These are phyloP conservation scores for Tyria jacobaeae DNA, from an alignment of 2,888 invertebrate species.

Conservation along the genomic window DNA sequence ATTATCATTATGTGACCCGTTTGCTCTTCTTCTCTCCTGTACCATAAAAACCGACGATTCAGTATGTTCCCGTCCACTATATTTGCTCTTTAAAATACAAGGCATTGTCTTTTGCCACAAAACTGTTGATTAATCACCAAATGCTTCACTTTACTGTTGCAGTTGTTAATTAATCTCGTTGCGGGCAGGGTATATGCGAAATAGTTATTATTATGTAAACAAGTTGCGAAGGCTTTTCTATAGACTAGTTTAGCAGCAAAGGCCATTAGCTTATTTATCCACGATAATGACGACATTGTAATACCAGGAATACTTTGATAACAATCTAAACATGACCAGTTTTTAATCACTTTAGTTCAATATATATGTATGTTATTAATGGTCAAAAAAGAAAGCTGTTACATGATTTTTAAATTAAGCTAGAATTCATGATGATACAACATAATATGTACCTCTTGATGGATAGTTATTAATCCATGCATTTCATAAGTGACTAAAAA, in stretches of 20 bases:
- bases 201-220: constrained; percentile 4
- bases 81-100: too few species aligned
- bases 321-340: constrained; percentile 10
- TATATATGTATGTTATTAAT: neutral
- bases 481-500: neutral
- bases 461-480: neutral
- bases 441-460: neutral
- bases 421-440: too few species aligned
- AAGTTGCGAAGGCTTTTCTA: constrained; percentile 13
- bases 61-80: too few species aligned
- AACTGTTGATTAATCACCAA: too few species aligned
- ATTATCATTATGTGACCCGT: too few species aligned
- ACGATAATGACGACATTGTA: constrained; percentile 30
- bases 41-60: too few species aligned
- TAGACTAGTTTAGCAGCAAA: constrained; percentile 32
- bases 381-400: neutral
- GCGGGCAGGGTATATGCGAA: neutral
- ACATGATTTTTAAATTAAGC: too few species aligned
- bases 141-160: too few species aligned
- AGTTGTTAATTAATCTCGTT: too few species aligned
- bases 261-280: constrained; percentile 26
- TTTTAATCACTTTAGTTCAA: neutral
- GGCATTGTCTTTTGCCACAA: too few species aligned
- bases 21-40: too few species aligned
- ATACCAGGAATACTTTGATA: constrained; percentile 22